Percentiles rank a stretch among this genome's conserved stretches.
phyloP scores from a whole-genome alignment of 2,888 invertebrate genomes.

The Rhopalosiphum nymphaeae region DNA sequence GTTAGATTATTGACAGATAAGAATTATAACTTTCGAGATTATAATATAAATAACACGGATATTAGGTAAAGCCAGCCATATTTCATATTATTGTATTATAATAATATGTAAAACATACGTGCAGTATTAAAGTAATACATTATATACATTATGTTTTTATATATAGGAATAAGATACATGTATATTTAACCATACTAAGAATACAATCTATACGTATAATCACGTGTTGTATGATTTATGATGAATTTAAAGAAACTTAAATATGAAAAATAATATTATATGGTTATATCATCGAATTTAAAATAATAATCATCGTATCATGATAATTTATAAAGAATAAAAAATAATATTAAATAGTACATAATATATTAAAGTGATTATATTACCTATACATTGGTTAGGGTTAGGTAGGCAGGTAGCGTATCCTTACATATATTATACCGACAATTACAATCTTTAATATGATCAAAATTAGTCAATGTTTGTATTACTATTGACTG shows the following conservation, averaged over 20 bases:
- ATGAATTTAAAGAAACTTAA: not conserved
- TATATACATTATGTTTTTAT: not conserved
- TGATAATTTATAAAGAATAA: not conserved
- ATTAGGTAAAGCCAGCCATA: not conserved
- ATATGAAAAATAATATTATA: not conserved
- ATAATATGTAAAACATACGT: not conserved
- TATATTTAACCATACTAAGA: not conserved
- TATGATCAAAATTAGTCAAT: not conserved
- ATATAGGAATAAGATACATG: not conserved
- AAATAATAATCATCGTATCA: not conserved
- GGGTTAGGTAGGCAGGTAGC: not conserved
- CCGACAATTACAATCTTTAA: not conserved
- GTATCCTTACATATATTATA: not conserved
- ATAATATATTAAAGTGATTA: not conserved
- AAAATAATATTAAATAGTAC: not conserved
- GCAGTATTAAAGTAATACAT: not conserved
- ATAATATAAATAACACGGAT: not conserved
- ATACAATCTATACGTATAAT: not conserved
- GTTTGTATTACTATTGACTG: not conserved
- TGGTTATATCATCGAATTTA: not conserved
- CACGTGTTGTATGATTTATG: not conserved
- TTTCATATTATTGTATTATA: not conserved
- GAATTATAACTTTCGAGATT: not conserved
- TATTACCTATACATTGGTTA: not conserved
- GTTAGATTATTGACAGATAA: not conserved